Percentiles rank a stretch among this genome's conserved stretches.
Conservation (phyloP, 2,113 vertebrate species). For the Paedocypris sp. region DNA sequence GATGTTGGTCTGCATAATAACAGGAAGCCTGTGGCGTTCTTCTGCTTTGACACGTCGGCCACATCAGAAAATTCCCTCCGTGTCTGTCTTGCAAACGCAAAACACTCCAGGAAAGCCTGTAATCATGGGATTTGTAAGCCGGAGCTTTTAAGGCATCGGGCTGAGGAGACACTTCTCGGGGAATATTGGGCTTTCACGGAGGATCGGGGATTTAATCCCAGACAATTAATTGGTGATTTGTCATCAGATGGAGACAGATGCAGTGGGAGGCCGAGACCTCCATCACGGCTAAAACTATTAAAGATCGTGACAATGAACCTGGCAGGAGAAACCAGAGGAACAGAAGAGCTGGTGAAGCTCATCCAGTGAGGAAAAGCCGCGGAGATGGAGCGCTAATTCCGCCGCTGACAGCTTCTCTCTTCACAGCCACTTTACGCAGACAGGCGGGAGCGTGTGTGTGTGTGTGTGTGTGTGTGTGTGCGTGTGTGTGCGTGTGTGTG, state of each 20-base stretch:
- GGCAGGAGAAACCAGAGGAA: not conserved
- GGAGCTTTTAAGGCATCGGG: constrained; percentile 22
- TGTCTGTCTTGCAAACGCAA: constrained; percentile 11
- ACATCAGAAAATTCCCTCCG: not conserved
- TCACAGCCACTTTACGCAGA: constrained; percentile 28
- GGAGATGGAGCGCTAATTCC: constrained; percentile 28
- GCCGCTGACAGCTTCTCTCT: constrained; percentile 46
- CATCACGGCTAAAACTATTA: constrained; percentile 6
- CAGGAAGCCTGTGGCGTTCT: not conserved
- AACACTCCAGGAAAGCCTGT: constrained; percentile 14
- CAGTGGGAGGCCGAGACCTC: constrained; percentile 32
- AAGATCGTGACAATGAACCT: not conserved
- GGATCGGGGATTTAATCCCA: constrained; percentile 40
- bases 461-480: no score
- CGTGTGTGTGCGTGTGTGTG: no score
- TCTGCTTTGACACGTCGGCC: not conserved
- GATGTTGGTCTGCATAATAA: no score
- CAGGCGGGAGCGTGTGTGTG: not conserved
- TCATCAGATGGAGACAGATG: constrained; percentile 40
- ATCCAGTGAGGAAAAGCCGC: not conserved
- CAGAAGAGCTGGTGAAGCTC: not conserved
- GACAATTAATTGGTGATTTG: constrained; percentile 30
- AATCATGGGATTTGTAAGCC: constrained; percentile 24
- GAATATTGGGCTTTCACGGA: constrained; percentile 45
- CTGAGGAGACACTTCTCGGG: constrained; percentile 14